A percentile compares a stretch with the other conserved stretches of the same genome.
phyloP scores from a whole-genome alignment of 2,113 vertebrate genomes.

The Ellobius talpinus region DNA sequence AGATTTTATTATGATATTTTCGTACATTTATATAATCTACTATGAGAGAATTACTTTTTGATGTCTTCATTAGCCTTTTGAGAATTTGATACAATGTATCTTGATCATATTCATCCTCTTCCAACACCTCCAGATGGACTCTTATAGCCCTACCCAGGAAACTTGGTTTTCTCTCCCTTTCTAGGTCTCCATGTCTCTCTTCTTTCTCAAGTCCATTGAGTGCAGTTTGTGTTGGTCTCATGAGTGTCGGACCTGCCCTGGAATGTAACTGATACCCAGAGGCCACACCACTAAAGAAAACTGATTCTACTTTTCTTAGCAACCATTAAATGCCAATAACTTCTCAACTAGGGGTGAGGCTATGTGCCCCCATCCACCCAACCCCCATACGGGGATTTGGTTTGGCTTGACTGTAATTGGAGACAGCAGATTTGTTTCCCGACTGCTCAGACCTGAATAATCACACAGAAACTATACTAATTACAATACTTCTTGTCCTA shows the following conservation, averaged over 20 bases:
- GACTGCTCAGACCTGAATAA: too few species aligned
- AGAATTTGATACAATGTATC: not conserved
- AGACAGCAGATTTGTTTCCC: too few species aligned
- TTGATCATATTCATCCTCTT: not conserved
- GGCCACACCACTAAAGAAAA: not conserved
- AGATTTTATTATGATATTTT: not conserved
- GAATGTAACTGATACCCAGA: not conserved
- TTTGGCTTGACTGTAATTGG: not conserved
- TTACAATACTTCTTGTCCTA: too few species aligned
- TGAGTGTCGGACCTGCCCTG: not conserved
- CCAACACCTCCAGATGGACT: not conserved
- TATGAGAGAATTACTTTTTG: not conserved
- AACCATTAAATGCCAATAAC: not conserved
- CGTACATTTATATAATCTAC: not conserved
- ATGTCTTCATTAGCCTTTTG: not conserved
- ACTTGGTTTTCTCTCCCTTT: not conserved
- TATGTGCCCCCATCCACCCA: not conserved
- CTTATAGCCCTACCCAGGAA: not conserved
- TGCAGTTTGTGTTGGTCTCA: not conserved
- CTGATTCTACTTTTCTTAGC: not conserved
- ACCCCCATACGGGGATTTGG: not conserved
- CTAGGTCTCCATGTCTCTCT: not conserved
- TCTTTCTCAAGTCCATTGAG: not conserved
- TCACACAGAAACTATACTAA: too few species aligned
- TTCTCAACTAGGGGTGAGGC: not conserved